Evolutionary conservation across 1,140 invertebrate genomes (phyloP), one percentile per base, ranked within the genome.

Genomic region (Eulimnadia texana): DNA sequence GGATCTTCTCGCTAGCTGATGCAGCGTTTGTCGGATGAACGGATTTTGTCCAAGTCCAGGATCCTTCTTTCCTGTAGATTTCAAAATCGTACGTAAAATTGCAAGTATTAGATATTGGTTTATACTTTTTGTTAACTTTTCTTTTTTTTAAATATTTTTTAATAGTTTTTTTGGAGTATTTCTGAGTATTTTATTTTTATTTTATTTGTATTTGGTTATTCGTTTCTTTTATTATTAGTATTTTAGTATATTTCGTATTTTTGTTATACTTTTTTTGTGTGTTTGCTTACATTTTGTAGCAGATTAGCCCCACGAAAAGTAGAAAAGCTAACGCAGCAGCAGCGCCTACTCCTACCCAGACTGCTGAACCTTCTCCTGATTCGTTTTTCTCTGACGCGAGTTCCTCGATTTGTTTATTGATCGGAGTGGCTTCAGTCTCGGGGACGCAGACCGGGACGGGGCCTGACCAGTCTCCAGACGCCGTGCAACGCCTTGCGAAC

Each of bases 401-500:
- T 56, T 29, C 54, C 11, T 24, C 54, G 54, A 27, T 23, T 20
- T 25, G 19, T 6, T 42, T 42, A 42, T 16, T 52, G 57, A 66
- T 25, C 20, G 47, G 13, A 20, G 13, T 22, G 61, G 42, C 25
- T 16, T 33, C 23, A 55, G 28, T 69, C 66, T 73, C 70, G 82
- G 80, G 69, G 73, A 88, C 80, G 72, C 88, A 88, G 66, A 73
- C 77, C 0, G 88, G 84, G 66, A 89, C 84, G 19, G 87, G 84
- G 1, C 86, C 88, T 6, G 86, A 88, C 90, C 89, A 93, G 13
- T 78, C 72, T 2, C 85, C 88, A 60, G 83, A 84, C 53, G 90
- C 86, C 67, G 84, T 74, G 71, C 89, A 92, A 68, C 87, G 88
- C 53, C 88, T 76, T 1, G 88, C 72, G 70, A 88, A 90, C 2